Evolutionary conservation across 2,113 vertebrate genomes (phyloP).

Genomic region (Petrocephalus microphthalmus): DNA sequence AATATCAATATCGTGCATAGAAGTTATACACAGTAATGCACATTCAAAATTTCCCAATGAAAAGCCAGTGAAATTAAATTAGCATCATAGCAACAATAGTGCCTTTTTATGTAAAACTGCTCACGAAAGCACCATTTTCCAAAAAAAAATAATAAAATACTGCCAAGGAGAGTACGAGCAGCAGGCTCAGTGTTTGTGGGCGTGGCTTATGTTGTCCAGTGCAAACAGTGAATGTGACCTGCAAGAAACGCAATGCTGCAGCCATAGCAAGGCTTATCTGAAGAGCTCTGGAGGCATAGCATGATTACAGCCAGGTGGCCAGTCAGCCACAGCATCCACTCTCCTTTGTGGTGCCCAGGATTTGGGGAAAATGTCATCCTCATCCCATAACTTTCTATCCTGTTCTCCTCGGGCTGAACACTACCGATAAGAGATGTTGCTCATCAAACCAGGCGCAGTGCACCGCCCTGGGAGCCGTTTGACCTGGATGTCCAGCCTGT

Average conservation of each 20-base stretch:
- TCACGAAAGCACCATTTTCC: neutral
- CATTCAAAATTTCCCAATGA: neutral
- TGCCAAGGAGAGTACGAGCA: neutral
- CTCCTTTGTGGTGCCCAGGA: neutral
- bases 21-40: neutral
- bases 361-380: constrained; percentile 23
- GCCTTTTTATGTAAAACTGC: neutral
- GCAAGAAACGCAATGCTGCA: neutral
- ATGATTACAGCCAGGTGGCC: constrained; percentile 27
- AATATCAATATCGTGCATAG: neutral
- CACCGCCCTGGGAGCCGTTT: constrained; percentile 18
- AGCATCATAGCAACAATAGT: neutral
- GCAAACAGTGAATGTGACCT: neutral
- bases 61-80: neutral
- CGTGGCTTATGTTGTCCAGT: neutral
- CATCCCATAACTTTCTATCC: neutral
- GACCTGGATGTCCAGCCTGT: constrained; percentile 22
- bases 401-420: constrained; percentile 27
- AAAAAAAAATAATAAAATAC: neutral
- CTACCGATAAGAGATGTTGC: constrained; percentile 28
- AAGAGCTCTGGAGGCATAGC: constrained; percentile 15
- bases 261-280: constrained; percentile 25
- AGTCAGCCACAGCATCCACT: neutral
- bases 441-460: constrained; percentile 33
- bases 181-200: neutral